A percentile compares a stretch with the other conserved stretches of the same genome.
These are phyloP conservation scores for Hemichromis elongatus DNA, from an alignment of 2,113 vertebrate species.

Conservation along the genomic window DNA sequence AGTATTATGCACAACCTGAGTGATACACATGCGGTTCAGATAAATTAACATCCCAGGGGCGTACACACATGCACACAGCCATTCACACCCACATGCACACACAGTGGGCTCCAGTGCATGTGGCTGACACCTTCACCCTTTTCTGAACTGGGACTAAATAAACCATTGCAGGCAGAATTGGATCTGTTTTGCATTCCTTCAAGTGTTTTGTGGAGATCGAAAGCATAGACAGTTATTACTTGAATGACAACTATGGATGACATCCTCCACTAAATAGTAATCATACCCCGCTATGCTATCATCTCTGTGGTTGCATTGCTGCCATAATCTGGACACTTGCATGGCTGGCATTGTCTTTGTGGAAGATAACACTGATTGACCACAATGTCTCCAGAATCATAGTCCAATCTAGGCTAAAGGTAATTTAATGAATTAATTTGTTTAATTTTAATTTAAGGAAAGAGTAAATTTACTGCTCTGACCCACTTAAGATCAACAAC, in stretches of 20 bases:
- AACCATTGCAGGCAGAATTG: background rate
- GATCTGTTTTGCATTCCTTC: slow-evolving; percentile 30
- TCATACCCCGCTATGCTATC: background rate
- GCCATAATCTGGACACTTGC: background rate
- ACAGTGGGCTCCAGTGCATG: background rate
- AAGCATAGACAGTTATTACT: background rate
- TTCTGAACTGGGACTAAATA: background rate
- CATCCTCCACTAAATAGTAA: background rate
- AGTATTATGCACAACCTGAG: background rate
- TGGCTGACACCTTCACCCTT: background rate
- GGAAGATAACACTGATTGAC: background rate
- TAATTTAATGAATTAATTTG: too few species aligned
- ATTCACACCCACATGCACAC: background rate
- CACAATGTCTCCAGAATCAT: background rate
- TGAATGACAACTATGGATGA: background rate
- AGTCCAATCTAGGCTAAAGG: background rate
- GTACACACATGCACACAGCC: background rate
- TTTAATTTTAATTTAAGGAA: too few species aligned
- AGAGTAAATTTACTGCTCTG: too few species aligned
- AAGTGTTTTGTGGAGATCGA: background rate
- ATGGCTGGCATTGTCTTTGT: background rate
- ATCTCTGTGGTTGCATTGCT: background rate
- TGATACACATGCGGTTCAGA: background rate
- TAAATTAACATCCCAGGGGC: background rate
- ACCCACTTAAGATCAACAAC: background rate